Evolutionary conservation across 2,888 invertebrate genomes (phyloP).

Genomic region (Metallyticus violacea): DNA sequence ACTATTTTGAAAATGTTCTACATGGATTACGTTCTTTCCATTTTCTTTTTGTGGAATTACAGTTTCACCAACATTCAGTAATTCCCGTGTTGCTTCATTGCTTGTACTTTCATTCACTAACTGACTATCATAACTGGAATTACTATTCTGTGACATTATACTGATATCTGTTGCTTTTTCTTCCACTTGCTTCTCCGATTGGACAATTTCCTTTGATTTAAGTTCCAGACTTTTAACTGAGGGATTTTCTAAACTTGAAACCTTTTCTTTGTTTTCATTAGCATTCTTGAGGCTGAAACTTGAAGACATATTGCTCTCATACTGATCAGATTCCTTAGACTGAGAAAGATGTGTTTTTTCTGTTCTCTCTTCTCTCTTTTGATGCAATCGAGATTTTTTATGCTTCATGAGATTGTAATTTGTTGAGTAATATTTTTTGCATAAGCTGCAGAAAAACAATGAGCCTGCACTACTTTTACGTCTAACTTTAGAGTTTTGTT

Average conservation of each 20-base stretch:
- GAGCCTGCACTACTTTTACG: slow-evolving; percentile 16
- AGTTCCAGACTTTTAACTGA: background rate
- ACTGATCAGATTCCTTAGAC: background rate
- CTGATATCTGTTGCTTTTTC: too few relatives aligned
- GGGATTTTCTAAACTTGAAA: background rate
- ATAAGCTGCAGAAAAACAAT: slow-evolving; percentile 27
- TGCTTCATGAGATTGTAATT: slow-evolving; percentile 33
- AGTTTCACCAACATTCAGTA: background rate
- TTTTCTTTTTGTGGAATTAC: background rate
- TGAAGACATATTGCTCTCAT: background rate
- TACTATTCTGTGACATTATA: background rate
- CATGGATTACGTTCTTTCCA: too few relatives aligned
- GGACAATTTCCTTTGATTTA: background rate
- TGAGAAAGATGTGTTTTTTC: background rate
- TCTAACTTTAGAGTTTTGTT: background rate
- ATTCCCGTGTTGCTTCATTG: background rate
- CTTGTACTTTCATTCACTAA: background rate
- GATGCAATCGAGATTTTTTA: slow-evolving; percentile 9
- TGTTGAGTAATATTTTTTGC: slow-evolving; percentile 30
- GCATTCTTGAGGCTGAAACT: too few relatives aligned
- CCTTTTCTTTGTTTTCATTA: background rate
- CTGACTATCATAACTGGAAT: too few relatives aligned
- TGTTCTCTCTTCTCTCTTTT: background rate
- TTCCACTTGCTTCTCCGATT: background rate
- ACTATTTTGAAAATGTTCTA: too few relatives aligned